A percentile compares a stretch with the other conserved stretches of the same genome.
These are phyloP conservation scores for Pseudomyrmex cubaensis DNA, from an alignment of 1,140 invertebrate species.

Conservation along the genomic window DNA sequence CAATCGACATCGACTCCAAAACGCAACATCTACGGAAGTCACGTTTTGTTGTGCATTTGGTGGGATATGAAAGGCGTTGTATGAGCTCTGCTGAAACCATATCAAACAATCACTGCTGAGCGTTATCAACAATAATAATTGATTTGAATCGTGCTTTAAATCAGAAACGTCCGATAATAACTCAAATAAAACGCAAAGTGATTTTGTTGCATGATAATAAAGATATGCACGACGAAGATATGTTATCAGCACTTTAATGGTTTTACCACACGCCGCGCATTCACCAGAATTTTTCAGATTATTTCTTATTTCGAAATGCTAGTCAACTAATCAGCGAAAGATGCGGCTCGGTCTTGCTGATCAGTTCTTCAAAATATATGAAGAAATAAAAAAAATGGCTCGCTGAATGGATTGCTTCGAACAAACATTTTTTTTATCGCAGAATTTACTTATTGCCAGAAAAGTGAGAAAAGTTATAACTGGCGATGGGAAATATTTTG, in stretches of 20 bases:
- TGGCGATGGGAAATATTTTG: neutral
- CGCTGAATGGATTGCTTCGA: no score
- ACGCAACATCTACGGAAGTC: no score
- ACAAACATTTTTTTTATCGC: neutral
- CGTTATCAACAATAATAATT: no score
- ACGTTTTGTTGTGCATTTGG: no score
- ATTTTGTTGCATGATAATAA: neutral
- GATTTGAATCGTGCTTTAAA: no score
- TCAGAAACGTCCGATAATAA: no score
- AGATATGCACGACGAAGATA: neutral
- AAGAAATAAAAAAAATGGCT: conserved; percentile 1
- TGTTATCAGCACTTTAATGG: neutral
- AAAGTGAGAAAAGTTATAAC: neutral
- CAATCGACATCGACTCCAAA: no score
- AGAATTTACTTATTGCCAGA: neutral
- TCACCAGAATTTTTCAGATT: neutral
- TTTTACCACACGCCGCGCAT: neutral
- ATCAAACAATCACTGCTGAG: no score
- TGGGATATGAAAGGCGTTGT: no score
- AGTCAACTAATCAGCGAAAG: no score
- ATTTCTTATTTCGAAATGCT: neutral
- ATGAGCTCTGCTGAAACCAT: no score
- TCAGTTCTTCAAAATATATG: neutral
- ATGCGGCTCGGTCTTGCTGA: neutral
- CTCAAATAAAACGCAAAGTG: neutral